Conservation (phyloP, 2,888 invertebrate genomes). For the Orchesellides sinensis region DNA sequence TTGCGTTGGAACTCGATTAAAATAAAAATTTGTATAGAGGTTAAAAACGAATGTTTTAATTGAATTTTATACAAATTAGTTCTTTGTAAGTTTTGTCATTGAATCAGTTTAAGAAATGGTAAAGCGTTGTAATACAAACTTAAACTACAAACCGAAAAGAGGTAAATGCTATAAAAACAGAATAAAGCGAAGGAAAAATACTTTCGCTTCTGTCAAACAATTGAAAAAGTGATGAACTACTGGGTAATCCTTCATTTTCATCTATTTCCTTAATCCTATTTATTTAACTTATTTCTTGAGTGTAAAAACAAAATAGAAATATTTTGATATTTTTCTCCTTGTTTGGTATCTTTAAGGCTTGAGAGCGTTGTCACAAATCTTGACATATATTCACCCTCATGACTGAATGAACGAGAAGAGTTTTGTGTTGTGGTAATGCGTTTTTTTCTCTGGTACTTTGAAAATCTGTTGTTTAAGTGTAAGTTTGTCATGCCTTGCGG, state of each 20-base stretch:
- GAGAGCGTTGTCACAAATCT: constrained; percentile 57
- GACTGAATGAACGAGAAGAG: constrained; percentile 18
- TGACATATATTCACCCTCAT: constrained; percentile 38
- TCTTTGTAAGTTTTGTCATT: too few relatives aligned
- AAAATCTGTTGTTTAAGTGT: neutral
- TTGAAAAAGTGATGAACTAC: too few relatives aligned
- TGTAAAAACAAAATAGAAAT: constrained; percentile 35
- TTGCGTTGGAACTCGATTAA: too few relatives aligned
- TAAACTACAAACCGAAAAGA: too few relatives aligned
- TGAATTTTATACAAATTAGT: too few relatives aligned
- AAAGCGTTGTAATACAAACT: too few relatives aligned
- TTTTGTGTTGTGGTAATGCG: constrained; percentile 39
- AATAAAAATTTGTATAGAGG: too few relatives aligned
- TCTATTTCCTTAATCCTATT: constrained; percentile 13
- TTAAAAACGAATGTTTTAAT: too few relatives aligned
- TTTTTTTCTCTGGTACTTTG: constrained; percentile 11
- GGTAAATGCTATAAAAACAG: too few relatives aligned
- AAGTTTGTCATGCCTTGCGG: neutral
- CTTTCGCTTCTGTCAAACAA: too few relatives aligned
- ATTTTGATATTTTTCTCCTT: constrained; percentile 50
- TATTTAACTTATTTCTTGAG: constrained; percentile 24
- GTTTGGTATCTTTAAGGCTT: constrained; percentile 54
- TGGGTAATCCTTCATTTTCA: neutral
- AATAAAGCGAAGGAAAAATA: too few relatives aligned
- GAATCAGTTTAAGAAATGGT: too few relatives aligned